Percentiles rank a stretch among this genome's conserved stretches.
phyloP scores from a whole-genome alignment of 2,888 invertebrate genomes.

The Entomobrya proxima region DNA sequence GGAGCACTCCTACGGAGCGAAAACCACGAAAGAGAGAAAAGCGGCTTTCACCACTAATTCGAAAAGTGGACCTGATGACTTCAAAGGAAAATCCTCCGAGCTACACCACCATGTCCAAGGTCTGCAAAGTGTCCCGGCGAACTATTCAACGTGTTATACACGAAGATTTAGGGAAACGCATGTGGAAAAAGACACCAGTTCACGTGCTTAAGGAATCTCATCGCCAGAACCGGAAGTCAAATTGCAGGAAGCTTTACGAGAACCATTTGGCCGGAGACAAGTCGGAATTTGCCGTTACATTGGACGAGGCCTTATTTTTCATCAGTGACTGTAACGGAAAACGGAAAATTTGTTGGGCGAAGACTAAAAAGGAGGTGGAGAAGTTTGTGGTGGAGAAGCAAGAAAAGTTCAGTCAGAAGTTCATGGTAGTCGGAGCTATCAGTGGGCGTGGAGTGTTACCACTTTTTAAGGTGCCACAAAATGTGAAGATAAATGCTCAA shows the following conservation, averaged over 20 bases:
- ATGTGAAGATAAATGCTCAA: slow-evolving; percentile 53
- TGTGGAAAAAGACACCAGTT: background rate
- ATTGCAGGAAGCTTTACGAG: slow-evolving; percentile 11
- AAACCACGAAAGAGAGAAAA: background rate
- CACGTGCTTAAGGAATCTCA: background rate
- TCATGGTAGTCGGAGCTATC: slow-evolving; percentile 34
- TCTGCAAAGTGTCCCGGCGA: background rate
- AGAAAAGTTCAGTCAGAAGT: background rate
- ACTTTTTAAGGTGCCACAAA: slow-evolving; percentile 61
- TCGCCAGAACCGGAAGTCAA: background rate
- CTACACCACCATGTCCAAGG: background rate
- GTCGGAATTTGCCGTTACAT: slow-evolving; percentile 20
- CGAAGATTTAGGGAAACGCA: background rate
- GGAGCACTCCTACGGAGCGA: background rate
- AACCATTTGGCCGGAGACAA: slow-evolving; percentile 23
- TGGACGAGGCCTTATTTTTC: slow-evolving; percentile 21
- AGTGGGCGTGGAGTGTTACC: no score
- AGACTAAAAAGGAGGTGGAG: background rate
- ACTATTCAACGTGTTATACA: background rate
- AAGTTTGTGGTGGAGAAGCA: slow-evolving; percentile 16
- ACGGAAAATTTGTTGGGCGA: background rate
- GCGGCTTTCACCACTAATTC: background rate
- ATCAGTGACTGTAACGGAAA: background rate
- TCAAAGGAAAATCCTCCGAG: background rate
- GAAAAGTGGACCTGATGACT: background rate